Evolutionary conservation across 37 sponge, comb jelly and placozoan genomes (phyloP), one percentile per base, ranked within the genome.

Genomic region (Aplysina aerophoba): DNA sequence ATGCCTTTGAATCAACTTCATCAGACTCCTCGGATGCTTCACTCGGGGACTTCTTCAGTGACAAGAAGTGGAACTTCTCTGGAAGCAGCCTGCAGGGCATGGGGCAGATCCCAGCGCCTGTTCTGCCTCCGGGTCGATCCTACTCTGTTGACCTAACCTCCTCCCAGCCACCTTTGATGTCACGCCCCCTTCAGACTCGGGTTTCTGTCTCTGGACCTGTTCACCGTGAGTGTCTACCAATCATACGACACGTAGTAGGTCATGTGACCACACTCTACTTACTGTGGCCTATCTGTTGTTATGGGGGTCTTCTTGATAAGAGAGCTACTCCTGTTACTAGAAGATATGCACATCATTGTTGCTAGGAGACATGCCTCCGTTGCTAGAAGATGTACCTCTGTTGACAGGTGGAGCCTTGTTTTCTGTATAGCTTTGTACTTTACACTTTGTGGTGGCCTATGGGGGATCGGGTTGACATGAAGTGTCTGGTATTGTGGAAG

Each of bases 1-100:
- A 82, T 33, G 81, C 81, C 2, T 75, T 75, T 41, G 78, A 75
- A 4, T 40, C 78, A 41, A 54, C 78, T 22, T 75, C 78, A 41
- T 75, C 78, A 6, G 78, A 75, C 78, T 75, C 78, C 20, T 75
- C 78, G 1, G 78, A 75, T 12, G 78, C 78, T 17, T 75, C 78
- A 15, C 33, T 75, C 15, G 78, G 78, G 0, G 78, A 75, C 50
- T 54, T 75, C 17, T 24, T 75, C 38, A 54, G 78, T 1, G 78
- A 75, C 54, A 75, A 75, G 37, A 75, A 44, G 14, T 75, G 78
- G 78, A 75, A 75, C 14, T 44, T 44, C 50, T 24, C 54, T 13
- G 50, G 39, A 44, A 75, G 37, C 12, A 24, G 53, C 53, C 12
- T 75, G 78, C 78, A 75, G 25, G 78, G 78, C 2, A 24, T 75